Percentiles rank a stretch among this genome's conserved stretches.
Conservation (phyloP, 1,140 invertebrate genomes). For the Hycleus cichorii region DNA sequence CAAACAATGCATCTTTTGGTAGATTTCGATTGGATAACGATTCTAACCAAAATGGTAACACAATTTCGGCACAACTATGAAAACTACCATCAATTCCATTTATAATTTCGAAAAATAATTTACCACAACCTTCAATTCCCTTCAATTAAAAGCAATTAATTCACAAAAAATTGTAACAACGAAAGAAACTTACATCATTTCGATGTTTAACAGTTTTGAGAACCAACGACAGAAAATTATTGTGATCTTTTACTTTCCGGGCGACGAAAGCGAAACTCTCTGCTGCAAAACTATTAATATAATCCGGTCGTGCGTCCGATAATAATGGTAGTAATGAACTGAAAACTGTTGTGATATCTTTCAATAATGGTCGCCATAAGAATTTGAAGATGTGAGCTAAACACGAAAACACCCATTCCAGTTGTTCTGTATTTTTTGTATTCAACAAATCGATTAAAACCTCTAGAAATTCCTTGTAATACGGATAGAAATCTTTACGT, state of each 20-base stretch:
- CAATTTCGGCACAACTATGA: constrained; percentile 65
- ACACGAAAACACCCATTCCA: constrained; percentile 76
- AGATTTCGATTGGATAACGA: constrained; percentile 48
- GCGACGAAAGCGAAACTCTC: constrained; percentile 91
- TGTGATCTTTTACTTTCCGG: constrained; percentile 75
- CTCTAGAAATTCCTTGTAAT: constrained; percentile 65
- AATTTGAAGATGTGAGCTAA: constrained; percentile 86
- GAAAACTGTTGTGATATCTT: constrained; percentile 68
- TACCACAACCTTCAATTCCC: constrained; percentile 58
- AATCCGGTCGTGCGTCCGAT: constrained; percentile 60
- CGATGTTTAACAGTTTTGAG: constrained; percentile 58
- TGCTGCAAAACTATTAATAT: constrained; percentile 88
- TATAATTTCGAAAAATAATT: constrained; percentile 79
- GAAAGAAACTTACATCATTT: constrained; percentile 52
- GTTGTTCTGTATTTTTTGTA: constrained; percentile 68
- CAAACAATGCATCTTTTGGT: constrained; percentile 50
- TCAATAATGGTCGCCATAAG: constrained; percentile 72
- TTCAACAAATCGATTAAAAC: constrained; percentile 64
- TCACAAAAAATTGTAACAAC: background rate
- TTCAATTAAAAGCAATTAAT: constrained; percentile 15
- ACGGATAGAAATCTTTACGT: constrained; percentile 75
- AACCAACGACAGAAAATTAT: constrained; percentile 64
- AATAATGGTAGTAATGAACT: constrained; percentile 68
- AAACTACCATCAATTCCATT: constrained; percentile 72
- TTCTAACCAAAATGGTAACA: constrained; percentile 56